Percentiles rank a stretch among this genome's conserved stretches.
Conservation (phyloP, 2,113 vertebrate genomes). For the Odocoileus virginianus region DNA sequence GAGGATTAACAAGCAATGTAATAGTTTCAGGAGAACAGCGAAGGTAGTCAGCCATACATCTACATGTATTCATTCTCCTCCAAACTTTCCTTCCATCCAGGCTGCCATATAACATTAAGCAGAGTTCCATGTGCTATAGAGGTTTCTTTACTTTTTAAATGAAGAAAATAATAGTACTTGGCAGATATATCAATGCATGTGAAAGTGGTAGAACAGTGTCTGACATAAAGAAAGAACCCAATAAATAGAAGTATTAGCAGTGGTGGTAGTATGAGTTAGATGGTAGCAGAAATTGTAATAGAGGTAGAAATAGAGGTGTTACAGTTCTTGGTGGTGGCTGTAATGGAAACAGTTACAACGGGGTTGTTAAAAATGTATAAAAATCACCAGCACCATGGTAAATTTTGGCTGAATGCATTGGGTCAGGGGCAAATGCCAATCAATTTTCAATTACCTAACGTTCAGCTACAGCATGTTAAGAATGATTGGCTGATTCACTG, state of each 20-base stretch:
- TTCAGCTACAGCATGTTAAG: constrained; percentile 22
- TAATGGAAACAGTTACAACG: background rate
- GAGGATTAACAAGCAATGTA: background rate
- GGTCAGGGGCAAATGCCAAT: background rate
- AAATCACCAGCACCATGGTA: background rate
- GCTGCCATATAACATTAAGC: background rate
- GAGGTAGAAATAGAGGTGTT: background rate
- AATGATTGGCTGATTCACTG: constrained; percentile 1
- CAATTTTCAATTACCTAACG: constrained; percentile 35
- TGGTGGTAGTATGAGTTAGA: background rate
- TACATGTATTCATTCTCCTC: background rate
- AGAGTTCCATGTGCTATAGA: background rate
- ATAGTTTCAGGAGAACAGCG: background rate
- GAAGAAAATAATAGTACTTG: background rate
- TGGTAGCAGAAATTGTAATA: background rate
- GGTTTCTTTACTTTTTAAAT: background rate
- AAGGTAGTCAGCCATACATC: background rate
- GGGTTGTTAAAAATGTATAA: background rate
- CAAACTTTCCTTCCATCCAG: background rate
- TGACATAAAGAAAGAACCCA: background rate
- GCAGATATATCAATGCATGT: background rate
- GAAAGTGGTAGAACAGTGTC: background rate
- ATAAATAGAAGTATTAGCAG: background rate
- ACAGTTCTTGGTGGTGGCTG: background rate
- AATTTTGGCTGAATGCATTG: background rate